A percentile compares a stretch with the other conserved stretches of the same genome.
phyloP scores from a whole-genome alignment of 2,888 invertebrate genomes.

The Microdon myrmicae region DNA sequence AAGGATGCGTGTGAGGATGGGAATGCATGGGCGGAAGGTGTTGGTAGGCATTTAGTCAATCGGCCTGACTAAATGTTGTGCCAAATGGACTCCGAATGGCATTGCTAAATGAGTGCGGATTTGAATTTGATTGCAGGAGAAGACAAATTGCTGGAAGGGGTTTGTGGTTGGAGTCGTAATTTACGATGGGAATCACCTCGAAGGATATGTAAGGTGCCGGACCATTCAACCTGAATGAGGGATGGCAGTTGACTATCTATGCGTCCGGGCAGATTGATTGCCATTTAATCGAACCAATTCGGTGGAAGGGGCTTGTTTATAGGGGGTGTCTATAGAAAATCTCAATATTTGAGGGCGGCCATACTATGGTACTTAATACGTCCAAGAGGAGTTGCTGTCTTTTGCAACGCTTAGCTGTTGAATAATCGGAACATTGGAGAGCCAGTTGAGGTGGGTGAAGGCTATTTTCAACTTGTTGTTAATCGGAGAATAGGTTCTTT shows the following conservation, averaged over 20 bases:
- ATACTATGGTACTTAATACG: too few species aligned
- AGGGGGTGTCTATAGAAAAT: too few species aligned
- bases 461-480: too few species aligned
- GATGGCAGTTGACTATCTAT: constrained; percentile 25
- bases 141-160: background rate
- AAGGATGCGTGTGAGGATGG: background rate
- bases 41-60: constrained; percentile 32
- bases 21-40: constrained; percentile 1
- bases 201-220: constrained; percentile 32
- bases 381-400: too few species aligned
- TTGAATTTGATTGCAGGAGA: constrained; percentile 30
- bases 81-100: constrained; percentile 47
- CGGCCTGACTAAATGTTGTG: constrained; percentile 36
- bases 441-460: too few species aligned
- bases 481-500: too few species aligned
- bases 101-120: constrained; percentile 47
- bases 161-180: constrained; percentile 28
- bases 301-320: too few species aligned
- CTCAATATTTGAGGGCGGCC: too few species aligned
- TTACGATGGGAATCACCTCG: constrained; percentile 43
- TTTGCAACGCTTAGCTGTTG: too few species aligned
- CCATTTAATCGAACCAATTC: constrained; percentile 24
- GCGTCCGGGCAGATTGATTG: constrained; percentile 21
- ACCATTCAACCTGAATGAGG: constrained; percentile 6
- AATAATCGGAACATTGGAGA: too few species aligned